These are phyloP conservation scores for Coenobita brevimanus DNA, from an alignment of 1,140 invertebrate genomes.

Conservation along the genomic window DNA sequence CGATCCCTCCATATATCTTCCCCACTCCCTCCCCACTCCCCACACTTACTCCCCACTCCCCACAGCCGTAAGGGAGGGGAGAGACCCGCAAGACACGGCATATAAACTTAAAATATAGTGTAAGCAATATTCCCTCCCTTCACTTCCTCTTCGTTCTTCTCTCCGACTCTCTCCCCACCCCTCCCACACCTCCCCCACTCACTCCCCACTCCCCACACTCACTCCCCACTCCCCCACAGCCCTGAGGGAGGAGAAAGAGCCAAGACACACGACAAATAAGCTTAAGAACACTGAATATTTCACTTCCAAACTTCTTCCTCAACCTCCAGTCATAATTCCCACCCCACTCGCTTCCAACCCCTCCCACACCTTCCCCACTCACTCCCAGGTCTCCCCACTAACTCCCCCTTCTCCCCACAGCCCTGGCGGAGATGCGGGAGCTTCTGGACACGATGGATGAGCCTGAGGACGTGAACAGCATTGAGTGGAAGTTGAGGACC, in stretches of 20 bases:
- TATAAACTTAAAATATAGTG: too few relatives aligned
- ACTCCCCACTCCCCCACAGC: not conserved
- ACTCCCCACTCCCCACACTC: not conserved
- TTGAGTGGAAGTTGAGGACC: slow-evolving; percentile 66
- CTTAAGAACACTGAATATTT: too few relatives aligned
- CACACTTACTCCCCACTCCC: too few relatives aligned
- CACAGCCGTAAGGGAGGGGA: too few relatives aligned
- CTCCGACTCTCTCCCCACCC: not conserved
- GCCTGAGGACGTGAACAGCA: slow-evolving; percentile 65
- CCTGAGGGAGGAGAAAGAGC: too few relatives aligned
- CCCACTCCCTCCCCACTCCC: too few relatives aligned
- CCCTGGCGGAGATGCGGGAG: slow-evolving; percentile 64
- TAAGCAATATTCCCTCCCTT: too few relatives aligned
- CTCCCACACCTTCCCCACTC: not conserved
- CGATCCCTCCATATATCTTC: too few relatives aligned
- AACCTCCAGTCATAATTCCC: not conserved
- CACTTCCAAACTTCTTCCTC: not conserved
- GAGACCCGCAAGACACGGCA: too few relatives aligned
- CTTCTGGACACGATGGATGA: slow-evolving; percentile 67
- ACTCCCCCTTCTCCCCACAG: slow-evolving; percentile 29
- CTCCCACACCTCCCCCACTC: not conserved
- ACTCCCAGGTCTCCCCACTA: not conserved
- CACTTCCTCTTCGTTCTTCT: too few relatives aligned
- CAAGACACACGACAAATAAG: too few relatives aligned
- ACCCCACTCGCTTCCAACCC: not conserved